Base-by-base conservation (phyloP, 2,113 vertebrate genomes). In the Corynorhinus townsendii region DNA sequence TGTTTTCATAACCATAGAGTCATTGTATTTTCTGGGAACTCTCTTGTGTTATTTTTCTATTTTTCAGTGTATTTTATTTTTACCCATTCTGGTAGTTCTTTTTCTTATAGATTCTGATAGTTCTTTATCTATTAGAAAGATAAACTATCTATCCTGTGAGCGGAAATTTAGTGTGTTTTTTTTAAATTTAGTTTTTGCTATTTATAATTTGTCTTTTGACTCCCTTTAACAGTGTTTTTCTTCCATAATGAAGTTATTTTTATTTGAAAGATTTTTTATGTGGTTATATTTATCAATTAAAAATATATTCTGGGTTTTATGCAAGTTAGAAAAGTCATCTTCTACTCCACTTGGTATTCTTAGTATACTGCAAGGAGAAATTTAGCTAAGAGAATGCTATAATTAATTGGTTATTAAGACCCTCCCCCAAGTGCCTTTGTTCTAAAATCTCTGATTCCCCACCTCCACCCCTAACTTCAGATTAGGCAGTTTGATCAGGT, bases 1-100 rank as follows among this genome's bases (percentile, higher is more conserved):
- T 84, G 47, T 97, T 96, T 91, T 93, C 49, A 66, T 83, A 59
- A 52, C 64, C 49, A 79, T 94, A 94, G 66, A 90, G 84, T 52
- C 45, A 91, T 14, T 86, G 19, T 73, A 83, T 76, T 95, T 94
- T 89, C 38, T 69, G 35, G 89, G 62, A 96, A 92, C 81, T 88
- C 64, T 86, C 6, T 91, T 47, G 7, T n/a, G 49, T 54, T 73
- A 22, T 35, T 90, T 90, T 72, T 40, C 47, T 40, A 64, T 88
- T 96, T 96, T 90, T 76, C 62, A 77, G 59, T 90, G 77, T 49
- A 82, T 30, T 62, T 89, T 90, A 73, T 79, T 96, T 52, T 84
- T 77, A 90, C 15, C n/a, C 30, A 68, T 68, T 92, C 35, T 52
- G 59, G 5, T 68, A 86, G 79, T 80, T 81, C 40, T 96, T 94